phyloP scores from a whole-genome alignment of 2,113 vertebrate species.

The Patagioenas fasciata region DNA sequence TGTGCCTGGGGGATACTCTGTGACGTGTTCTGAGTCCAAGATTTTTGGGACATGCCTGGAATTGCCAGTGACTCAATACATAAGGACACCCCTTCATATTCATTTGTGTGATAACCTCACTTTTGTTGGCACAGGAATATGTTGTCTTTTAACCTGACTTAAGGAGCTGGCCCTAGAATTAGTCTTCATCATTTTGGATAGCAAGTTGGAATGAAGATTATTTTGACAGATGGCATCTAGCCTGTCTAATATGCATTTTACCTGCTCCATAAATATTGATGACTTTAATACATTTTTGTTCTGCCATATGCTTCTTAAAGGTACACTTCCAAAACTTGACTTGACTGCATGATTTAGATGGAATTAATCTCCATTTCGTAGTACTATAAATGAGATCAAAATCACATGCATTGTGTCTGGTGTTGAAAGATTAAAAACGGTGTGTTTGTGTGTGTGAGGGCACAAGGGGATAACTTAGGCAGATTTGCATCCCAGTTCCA shows the following conservation, averaged over 20 bases:
- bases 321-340: slow-evolving; percentile 45
- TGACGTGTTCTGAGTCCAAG: neutral
- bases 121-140: slow-evolving; percentile 41
- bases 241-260: slow-evolving; percentile 60
- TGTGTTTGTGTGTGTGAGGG: no score
- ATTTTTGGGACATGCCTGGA: slow-evolving; percentile 15
- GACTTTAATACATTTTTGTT: slow-evolving; percentile 56
- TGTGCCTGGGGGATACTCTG: neutral
- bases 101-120: slow-evolving; percentile 45
- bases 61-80: slow-evolving; percentile 41
- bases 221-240: slow-evolving; percentile 67
- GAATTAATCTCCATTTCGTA: slow-evolving; percentile 62
- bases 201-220: slow-evolving; percentile 44
- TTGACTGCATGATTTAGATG: neutral
- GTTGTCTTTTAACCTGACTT: slow-evolving; percentile 58
- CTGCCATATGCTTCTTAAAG: slow-evolving; percentile 61
- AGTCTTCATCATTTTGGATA: slow-evolving; percentile 44
- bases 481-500: neutral
- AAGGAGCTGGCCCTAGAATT: slow-evolving; percentile 44
- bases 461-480: neutral
- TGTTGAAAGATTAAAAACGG: neutral
- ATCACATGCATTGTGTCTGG: neutral
- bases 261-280: slow-evolving; percentile 71
- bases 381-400: slow-evolving; percentile 2
- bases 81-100: slow-evolving; percentile 11